A percentile compares a stretch with the other conserved stretches of the same genome.
These are phyloP conservation scores for Patagioenas fasciata DNA, from an alignment of 2,113 vertebrate genomes.

Conservation along the genomic window DNA sequence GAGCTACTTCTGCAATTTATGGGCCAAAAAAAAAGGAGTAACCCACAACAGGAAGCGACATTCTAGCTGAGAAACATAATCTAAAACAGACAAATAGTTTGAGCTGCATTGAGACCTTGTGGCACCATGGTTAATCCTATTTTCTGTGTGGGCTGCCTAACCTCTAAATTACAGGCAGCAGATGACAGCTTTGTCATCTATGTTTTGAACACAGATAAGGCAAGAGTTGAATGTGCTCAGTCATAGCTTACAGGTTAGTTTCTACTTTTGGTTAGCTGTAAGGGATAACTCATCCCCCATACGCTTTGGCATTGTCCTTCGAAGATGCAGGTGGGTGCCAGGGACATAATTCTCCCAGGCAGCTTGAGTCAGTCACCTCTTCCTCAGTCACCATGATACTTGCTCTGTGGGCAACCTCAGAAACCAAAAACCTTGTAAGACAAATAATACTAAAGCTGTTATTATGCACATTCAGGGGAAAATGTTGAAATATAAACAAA, in stretches of 20 bases:
- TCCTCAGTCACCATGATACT: neutral
- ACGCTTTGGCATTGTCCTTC: accelerated
- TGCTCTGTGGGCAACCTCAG: neutral
- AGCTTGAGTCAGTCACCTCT: neutral
- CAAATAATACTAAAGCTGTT: neutral
- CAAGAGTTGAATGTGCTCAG: neutral
- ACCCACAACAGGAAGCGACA: neutral
- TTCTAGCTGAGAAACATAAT: neutral
- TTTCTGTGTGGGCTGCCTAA: neutral
- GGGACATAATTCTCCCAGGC: neutral
- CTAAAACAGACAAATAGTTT: neutral
- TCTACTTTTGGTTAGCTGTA: neutral
- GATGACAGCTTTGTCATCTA: neutral
- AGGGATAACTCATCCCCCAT: neutral
- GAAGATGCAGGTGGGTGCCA: neutral
- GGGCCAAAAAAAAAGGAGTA: neutral
- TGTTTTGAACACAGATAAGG: neutral
- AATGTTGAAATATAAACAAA: neutral
- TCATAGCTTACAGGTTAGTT: neutral
- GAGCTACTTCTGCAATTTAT: neutral
- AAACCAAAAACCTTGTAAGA: neutral
- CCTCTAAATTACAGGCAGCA: neutral
- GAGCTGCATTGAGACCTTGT: neutral
- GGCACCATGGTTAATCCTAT: neutral
- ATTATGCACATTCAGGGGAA: neutral